A percentile compares a stretch with the other conserved stretches of the same genome.
Evolutionary conservation across 2,888 invertebrate species (phyloP).

Genomic region (Drosophila kanekoi): DNA sequence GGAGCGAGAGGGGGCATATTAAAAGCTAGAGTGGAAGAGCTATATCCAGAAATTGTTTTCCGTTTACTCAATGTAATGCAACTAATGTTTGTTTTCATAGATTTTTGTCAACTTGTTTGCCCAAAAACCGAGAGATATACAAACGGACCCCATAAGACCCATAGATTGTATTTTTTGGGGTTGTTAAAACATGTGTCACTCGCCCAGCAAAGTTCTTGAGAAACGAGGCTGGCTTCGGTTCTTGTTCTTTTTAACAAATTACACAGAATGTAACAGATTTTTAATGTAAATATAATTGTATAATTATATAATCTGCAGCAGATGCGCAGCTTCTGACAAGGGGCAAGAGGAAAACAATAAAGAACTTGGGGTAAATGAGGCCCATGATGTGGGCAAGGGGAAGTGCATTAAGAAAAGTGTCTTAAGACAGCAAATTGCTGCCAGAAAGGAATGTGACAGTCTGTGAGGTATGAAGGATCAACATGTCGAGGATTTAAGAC

Average conservation of each 20-base stretch:
- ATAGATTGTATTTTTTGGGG: constrained; percentile 21
- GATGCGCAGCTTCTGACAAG: constrained; percentile 41
- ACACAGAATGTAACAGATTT: constrained; percentile 71
- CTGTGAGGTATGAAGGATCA: constrained; percentile 45
- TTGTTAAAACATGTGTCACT: constrained; percentile 60
- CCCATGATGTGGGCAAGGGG: constrained; percentile 8
- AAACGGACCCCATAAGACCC: constrained; percentile 16
- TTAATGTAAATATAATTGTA: constrained; percentile 80
- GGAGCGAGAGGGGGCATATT: background rate
- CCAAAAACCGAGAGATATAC: constrained; percentile 23
- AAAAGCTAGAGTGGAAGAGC: background rate
- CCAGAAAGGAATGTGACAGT: constrained; percentile 38
- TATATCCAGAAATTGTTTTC: constrained; percentile 29
- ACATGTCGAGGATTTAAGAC: constrained; percentile 43
- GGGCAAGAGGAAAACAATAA: background rate
- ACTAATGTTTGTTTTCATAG: constrained; percentile 72
- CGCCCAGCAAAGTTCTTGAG: constrained; percentile 42
- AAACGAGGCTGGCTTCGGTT: constrained; percentile 29
- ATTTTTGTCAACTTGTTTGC: constrained; percentile 76
- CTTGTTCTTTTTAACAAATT: constrained; percentile 56
- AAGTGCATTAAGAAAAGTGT: constrained; percentile 49
- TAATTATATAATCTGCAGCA: constrained; percentile 75
- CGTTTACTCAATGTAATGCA: constrained; percentile 47
- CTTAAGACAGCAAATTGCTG: constrained; percentile 28
- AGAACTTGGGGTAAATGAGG: constrained; percentile 7